Percentiles rank a stretch among this genome's conserved stretches.
Evolutionary conservation across 1,140 invertebrate species (phyloP).

Genomic region (Latrodectus geometricus): DNA sequence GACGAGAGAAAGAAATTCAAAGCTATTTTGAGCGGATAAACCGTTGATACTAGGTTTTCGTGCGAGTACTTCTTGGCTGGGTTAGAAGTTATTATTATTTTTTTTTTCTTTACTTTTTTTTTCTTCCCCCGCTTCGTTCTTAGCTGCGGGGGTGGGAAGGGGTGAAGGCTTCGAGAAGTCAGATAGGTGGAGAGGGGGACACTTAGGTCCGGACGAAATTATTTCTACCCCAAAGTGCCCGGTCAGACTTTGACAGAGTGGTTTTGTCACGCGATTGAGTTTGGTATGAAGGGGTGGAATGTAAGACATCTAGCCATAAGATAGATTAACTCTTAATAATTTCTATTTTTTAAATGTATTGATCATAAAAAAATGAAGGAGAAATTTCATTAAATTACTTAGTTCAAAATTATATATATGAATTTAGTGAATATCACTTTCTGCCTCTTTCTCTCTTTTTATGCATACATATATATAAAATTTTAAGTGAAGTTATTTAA

Average conservation of each 20-base stretch:
- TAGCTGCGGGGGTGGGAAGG: neutral
- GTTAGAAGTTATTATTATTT: neutral
- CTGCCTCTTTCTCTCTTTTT: too few relatives aligned
- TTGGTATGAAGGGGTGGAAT: too few relatives aligned
- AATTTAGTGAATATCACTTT: too few relatives aligned
- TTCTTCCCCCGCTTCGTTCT: neutral
- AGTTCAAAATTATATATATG: too few relatives aligned
- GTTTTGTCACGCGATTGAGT: constrained; percentile 5
- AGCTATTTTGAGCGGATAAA: neutral
- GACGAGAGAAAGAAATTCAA: neutral
- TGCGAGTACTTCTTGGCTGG: constrained; percentile 10
- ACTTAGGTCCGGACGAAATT: constrained; percentile 30
- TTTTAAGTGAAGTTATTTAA: too few relatives aligned
- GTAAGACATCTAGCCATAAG: too few relatives aligned
- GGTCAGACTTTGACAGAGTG: neutral
- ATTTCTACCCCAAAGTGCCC: constrained; percentile 35
- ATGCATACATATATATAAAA: too few relatives aligned
- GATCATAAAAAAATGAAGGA: too few relatives aligned
- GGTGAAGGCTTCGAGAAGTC: neutral
- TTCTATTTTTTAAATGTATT: too few relatives aligned
- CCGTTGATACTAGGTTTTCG: constrained; percentile 30
- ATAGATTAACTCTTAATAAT: too few relatives aligned
- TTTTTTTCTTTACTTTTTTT: neutral
- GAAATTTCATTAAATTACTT: too few relatives aligned
- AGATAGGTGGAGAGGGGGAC: neutral